Percentiles rank a stretch among this genome's conserved stretches.
phyloP scores from a whole-genome alignment of 2,797 vertebrate species.

The Spea hammondii region DNA sequence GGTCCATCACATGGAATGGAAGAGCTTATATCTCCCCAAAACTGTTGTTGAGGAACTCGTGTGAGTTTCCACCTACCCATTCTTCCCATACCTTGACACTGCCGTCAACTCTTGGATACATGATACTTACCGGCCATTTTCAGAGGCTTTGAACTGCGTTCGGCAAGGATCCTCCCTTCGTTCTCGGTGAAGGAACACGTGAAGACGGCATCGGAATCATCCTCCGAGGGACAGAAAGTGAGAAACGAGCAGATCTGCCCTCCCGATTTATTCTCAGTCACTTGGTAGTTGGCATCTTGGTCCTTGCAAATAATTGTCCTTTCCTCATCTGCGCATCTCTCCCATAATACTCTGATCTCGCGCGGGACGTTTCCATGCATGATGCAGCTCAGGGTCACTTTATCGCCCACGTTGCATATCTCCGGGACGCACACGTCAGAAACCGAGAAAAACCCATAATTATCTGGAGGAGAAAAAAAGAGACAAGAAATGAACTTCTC shows the following conservation, averaged over 20 bases:
- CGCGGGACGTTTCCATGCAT: slow-evolving; percentile 32
- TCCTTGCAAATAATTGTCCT: slow-evolving; percentile 21
- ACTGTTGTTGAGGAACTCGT: too few relatives aligned
- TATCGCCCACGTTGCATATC: slow-evolving; percentile 17
- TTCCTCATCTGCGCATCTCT: slow-evolving; percentile 9
- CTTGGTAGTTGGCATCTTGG: slow-evolving; percentile 26
- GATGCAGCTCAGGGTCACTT: slow-evolving; percentile 30
- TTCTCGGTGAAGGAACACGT: slow-evolving; percentile 33
- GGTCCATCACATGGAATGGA: too few relatives aligned
- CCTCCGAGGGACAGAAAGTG: slow-evolving; percentile 25
- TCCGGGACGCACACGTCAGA: slow-evolving; percentile 23
- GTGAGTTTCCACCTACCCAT: too few relatives aligned
- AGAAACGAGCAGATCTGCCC: slow-evolving; percentile 40
- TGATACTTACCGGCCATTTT: slow-evolving; percentile 32
- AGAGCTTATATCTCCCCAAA: too few relatives aligned
- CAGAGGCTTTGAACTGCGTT: slow-evolving; percentile 33
- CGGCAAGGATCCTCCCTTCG: slow-evolving; percentile 39
- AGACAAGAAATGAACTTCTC: background rate
- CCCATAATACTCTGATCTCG: slow-evolving; percentile 32
- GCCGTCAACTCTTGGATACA: too few relatives aligned
- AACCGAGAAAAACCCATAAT: slow-evolving; percentile 18
- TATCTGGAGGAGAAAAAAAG: slow-evolving; percentile 15
- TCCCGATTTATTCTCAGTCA: slow-evolving; percentile 38
- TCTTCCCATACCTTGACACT: too few relatives aligned
- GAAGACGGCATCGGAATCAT: slow-evolving; percentile 27